Conservation (phyloP, 2,797 vertebrate genomes). For the Gorsachius magnificus region DNA sequence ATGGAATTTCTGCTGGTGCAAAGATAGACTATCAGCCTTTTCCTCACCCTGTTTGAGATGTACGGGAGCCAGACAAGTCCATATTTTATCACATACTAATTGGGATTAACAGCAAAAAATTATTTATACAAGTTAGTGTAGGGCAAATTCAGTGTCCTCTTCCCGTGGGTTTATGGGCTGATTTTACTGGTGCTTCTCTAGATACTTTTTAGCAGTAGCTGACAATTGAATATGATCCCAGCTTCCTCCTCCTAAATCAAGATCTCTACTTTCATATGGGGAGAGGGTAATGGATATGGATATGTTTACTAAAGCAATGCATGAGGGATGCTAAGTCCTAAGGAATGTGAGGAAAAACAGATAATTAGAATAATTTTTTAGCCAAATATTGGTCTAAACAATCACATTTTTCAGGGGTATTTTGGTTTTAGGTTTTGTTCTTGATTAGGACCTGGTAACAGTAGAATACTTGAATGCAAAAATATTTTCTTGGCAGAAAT, state of each 20-base stretch:
- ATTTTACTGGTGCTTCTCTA: not conserved
- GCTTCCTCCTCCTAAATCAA: not conserved
- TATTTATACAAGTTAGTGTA: not conserved
- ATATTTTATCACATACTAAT: not conserved
- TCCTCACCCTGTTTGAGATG: not conserved
- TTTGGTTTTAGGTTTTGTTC: not conserved
- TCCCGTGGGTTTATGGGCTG: not conserved
- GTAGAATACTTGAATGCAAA: slow-evolving; percentile 11
- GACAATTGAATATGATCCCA: not conserved
- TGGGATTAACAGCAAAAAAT: not conserved
- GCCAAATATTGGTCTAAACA: not conserved
- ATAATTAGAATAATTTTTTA: not conserved
- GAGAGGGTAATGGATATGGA: not conserved
- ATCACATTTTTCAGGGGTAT: not conserved
- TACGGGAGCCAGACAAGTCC: not conserved
- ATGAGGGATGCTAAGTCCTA: not conserved
- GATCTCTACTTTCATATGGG: not conserved
- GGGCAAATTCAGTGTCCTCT: not conserved
- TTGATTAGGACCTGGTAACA: not conserved
- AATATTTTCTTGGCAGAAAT: slow-evolving; percentile 44
- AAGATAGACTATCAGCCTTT: not conserved
- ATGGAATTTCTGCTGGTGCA: not conserved
- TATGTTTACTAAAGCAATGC: not conserved
- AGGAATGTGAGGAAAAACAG: slow-evolving; percentile 33
- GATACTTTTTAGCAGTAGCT: not conserved